Conservation (phyloP, 2,888 invertebrate species). For the Busseola fusca region DNA sequence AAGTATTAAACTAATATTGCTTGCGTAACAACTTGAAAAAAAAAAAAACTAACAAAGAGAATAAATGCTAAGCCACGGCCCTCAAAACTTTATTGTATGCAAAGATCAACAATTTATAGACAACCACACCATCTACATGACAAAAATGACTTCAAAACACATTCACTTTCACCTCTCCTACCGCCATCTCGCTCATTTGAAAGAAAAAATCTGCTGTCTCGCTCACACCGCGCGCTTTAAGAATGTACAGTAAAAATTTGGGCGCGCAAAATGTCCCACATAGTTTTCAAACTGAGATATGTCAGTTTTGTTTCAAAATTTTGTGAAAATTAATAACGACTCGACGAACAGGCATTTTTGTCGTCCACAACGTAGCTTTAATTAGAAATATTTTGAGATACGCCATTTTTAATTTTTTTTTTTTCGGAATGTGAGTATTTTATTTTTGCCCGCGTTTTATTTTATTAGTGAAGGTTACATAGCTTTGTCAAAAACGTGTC, state of each 20-base stretch:
- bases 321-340: slow-evolving; percentile 85
- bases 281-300: slow-evolving; percentile 84
- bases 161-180: slow-evolving; percentile 40
- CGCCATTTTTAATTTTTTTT: slow-evolving; percentile 69
- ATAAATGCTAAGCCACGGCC: slow-evolving; percentile 32
- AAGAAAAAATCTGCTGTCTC: slow-evolving; percentile 58
- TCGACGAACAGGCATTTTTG: slow-evolving; percentile 75
- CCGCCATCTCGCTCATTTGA: slow-evolving; percentile 51
- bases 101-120: slow-evolving; percentile 43
- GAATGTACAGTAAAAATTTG: slow-evolving; percentile 79
- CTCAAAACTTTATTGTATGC: slow-evolving; percentile 45
- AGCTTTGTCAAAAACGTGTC: slow-evolving; percentile 45
- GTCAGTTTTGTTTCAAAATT: slow-evolving; percentile 86
- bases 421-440: slow-evolving; percentile 30
- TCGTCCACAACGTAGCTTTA: slow-evolving; percentile 73
- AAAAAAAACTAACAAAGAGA: slow-evolving; percentile 33
- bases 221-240: slow-evolving; percentile 64
- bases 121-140: slow-evolving; percentile 47
- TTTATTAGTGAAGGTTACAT: slow-evolving; percentile 55
- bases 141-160: slow-evolving; percentile 37
- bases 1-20: slow-evolving; percentile 25
- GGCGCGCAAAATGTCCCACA: slow-evolving; percentile 80
- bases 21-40: slow-evolving; percentile 16
- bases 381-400: slow-evolving; percentile 87
- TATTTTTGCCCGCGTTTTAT: slow-evolving; percentile 47